These are phyloP conservation scores for Stegophylla sp. DNA, from an alignment of 2,888 invertebrate species.

Conservation along the genomic window DNA sequence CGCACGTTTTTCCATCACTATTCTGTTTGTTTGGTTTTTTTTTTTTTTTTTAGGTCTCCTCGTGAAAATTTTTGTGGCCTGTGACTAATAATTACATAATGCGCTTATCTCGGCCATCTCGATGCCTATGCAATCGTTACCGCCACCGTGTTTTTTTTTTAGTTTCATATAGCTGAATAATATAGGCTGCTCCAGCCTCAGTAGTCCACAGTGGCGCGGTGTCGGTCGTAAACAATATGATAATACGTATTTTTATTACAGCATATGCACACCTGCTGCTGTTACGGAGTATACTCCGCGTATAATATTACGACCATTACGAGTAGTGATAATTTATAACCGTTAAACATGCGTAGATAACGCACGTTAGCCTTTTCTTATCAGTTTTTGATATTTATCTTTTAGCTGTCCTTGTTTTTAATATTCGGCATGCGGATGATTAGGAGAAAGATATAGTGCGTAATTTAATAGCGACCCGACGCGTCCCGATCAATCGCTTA, in stretches of 20 bases:
- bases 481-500: background rate
- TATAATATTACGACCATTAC: background rate
- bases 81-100: slow-evolving; percentile 2
- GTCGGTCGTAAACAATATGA: background rate
- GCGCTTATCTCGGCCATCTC: background rate
- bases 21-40: background rate
- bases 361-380: background rate
- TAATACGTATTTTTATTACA: background rate
- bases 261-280: slow-evolving; percentile 22
- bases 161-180: no score
- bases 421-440: no score
- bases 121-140: background rate
- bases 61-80: background rate
- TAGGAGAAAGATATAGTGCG: no score
- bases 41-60: background rate
- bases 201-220: background rate
- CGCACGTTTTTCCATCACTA: background rate
- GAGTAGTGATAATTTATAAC: background rate
- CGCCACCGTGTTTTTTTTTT: slow-evolving; percentile 1
- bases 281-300: background rate
- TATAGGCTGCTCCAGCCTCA: background rate
- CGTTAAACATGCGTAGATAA: background rate
- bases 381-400: background rate
- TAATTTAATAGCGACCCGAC: background rate
- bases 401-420: background rate